Evolutionary conservation across 1,140 invertebrate species (phyloP), one percentile per base, ranked within the genome.

Genomic region (Meloidogyne hapla): DNA sequence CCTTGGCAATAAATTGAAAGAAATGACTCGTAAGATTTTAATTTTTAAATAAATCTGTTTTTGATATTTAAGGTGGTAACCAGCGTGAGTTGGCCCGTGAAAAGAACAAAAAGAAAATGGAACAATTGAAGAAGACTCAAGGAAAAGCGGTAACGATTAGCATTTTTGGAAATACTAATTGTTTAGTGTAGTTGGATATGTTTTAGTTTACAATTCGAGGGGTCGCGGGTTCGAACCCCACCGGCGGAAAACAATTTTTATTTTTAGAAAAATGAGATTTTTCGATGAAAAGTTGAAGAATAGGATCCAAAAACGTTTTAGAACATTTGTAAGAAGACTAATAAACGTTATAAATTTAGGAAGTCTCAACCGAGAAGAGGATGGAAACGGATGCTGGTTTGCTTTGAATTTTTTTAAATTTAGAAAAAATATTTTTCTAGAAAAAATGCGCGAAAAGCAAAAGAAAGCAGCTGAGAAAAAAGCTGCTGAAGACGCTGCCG

Each of bases 1-100:
- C 9, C 4, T 33, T 4, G 33, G 33, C 33, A 33, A 0, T 33
- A 6, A 33, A 33, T 33, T 33, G 3, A 18, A 21, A 23, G 10
- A 77, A 63, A 81, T 81, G 80, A 82, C 80, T 18, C 77, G 81
- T 81, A 56, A 78, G 69, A 78, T 67, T 69, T 77, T 65, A 28
- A 1, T 45, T 67, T 64, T n/a, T n/a, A n/a, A n/a, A n/a, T n/a
- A n/a, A n/a, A n/a, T n/a, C n/a, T n/a, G n/a, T n/a, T n/a, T n/a
- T n/a, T n/a, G n/a, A n/a, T n/a, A n/a, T n/a, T n/a, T n/a, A 87
- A 90, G 83, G 88, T 88, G 80, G 84, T 61, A 85, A 85, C 69
- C 84, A 85, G 61, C 83, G 84, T 73, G 84, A 85, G 12, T 73
- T 85, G 62, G 84, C 84, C 56, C 84, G 84, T 48, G 80, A 72